phyloP scores from a whole-genome alignment of 2,888 invertebrate genomes.

The Masnerella sp. region DNA sequence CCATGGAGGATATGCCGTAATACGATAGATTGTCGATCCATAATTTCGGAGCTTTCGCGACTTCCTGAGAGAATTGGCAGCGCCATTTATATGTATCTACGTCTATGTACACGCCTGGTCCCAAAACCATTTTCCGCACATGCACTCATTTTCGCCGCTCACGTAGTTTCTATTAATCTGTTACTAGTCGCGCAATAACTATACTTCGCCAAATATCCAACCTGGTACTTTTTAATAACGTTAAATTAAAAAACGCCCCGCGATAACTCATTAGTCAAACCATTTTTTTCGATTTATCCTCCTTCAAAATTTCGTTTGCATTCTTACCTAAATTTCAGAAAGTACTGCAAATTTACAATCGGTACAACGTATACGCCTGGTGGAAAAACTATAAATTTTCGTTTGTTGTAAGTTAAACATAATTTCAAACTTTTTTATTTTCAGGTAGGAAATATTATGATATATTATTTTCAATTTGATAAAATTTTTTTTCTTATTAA shows the following conservation, averaged over 20 bases:
- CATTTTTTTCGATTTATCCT: no score
- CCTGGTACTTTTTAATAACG: conserved; percentile 50
- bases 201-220: conserved; percentile 36
- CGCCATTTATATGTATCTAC: conserved; percentile 38
- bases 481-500: no score
- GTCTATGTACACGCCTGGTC: conserved; percentile 24
- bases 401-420: no score
- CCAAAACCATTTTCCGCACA: conserved; percentile 52
- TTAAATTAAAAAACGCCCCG: conserved; percentile 27
- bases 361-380: no score
- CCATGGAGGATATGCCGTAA: conserved; percentile 59
- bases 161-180: conserved; percentile 54
- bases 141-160: conserved; percentile 46
- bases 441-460: background rate
- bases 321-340: no score
- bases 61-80: conserved; percentile 58
- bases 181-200: conserved; percentile 46
- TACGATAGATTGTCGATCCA: conserved; percentile 60
- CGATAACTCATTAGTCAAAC: no score
- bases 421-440: background rate
- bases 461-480: no score
- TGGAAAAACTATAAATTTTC: background rate
- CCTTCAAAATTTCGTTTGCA: no score
- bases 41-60: conserved; percentile 60
- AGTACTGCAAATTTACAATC: no score